Conservation (phyloP, 1,140 invertebrate species). For the Luehdorfia chinensis region DNA sequence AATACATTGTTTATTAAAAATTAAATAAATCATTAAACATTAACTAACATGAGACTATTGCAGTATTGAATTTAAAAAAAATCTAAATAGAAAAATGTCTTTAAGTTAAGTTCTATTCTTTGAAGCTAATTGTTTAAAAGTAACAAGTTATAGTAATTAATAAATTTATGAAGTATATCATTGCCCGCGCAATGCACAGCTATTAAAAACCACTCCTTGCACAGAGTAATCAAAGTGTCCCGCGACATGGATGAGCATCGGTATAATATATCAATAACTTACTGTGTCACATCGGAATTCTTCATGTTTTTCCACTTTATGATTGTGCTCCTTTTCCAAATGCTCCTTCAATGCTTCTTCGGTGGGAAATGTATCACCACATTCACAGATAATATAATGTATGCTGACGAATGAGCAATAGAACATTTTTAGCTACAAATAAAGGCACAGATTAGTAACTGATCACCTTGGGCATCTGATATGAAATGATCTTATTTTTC, state of each 20-base stretch:
- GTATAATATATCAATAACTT: conserved; percentile 11
- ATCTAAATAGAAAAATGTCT: too few species aligned
- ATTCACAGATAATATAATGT: conserved; percentile 68
- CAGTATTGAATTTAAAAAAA: too few species aligned
- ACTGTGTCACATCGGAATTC: conserved; percentile 20
- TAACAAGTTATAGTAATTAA: too few species aligned
- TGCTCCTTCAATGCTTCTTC: conserved; percentile 49
- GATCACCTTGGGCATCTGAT: conserved; percentile 11
- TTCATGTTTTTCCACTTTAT: conserved; percentile 19
- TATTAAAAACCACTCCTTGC: neutral
- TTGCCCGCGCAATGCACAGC: neutral
- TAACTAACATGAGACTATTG: too few species aligned
- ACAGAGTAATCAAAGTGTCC: conserved; percentile 5
- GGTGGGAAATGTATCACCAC: conserved; percentile 57
- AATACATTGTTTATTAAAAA: too few species aligned
- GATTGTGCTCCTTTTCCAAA: conserved; percentile 45
- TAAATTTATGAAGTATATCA: neutral
- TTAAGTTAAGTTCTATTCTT: too few species aligned
- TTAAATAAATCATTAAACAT: too few species aligned
- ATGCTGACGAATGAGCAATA: conserved; percentile 65
- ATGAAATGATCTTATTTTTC: conserved; percentile 14
- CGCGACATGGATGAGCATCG: neutral
- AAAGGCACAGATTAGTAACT: conserved; percentile 33
- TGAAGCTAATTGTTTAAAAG: too few species aligned
- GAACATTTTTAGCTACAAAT: conserved; percentile 38